Evolutionary conservation across 2,888 invertebrate species (phyloP).

Genomic region (Chaitophorus viminalis): DNA sequence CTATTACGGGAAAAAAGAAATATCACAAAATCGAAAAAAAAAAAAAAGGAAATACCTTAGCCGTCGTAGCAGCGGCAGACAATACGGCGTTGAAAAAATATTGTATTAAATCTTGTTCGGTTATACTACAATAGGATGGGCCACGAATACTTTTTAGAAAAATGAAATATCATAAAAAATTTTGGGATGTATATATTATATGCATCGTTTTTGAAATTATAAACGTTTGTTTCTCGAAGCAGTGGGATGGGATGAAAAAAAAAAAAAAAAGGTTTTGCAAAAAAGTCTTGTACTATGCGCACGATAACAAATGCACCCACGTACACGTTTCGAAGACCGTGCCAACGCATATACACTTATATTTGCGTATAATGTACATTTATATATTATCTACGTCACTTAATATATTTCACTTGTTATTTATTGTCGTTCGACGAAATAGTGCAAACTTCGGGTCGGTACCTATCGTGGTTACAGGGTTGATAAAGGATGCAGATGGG

Average conservation of each 20-base stretch:
- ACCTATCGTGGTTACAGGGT: neutral
- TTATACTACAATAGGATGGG: neutral
- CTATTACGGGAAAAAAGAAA: neutral
- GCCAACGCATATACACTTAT: neutral
- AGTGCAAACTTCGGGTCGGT: neutral
- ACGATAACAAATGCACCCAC: neutral
- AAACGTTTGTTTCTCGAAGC: neutral
- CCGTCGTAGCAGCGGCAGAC: neutral
- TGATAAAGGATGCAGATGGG: no score
- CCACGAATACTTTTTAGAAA: neutral
- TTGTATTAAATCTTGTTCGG: neutral
- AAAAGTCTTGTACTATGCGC: neutral
- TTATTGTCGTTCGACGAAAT: neutral
- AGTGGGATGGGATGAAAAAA: neutral
- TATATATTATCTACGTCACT: constrained; percentile 12
- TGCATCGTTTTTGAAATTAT: neutral
- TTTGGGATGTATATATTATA: neutral
- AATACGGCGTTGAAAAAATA: neutral
- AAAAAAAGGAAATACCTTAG: neutral
- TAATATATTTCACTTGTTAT: constrained; percentile 20
- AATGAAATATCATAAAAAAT: neutral
- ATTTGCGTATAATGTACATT: neutral
- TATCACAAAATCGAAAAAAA: neutral
- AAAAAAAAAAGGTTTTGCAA: neutral
- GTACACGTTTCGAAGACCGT: neutral